A percentile compares a stretch with the other conserved stretches of the same genome.
These are phyloP conservation scores for Apogon talboti DNA, from an alignment of 2,797 vertebrate species.

Conservation along the genomic window DNA sequence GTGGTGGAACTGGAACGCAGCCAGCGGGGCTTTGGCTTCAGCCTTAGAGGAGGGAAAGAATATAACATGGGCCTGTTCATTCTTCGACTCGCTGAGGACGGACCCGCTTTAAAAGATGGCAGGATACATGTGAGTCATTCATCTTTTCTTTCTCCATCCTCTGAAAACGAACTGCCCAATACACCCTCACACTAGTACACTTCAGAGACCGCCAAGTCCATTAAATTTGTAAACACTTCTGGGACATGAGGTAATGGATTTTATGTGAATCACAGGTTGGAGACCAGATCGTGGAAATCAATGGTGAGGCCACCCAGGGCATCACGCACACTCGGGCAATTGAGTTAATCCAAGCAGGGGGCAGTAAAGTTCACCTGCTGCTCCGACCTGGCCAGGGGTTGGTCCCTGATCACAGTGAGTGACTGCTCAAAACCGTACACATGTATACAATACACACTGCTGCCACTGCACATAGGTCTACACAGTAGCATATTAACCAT, in stretches of 20 bases:
- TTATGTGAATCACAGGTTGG: slow-evolving; percentile 87
- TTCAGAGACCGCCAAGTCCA: neutral
- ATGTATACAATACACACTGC: slow-evolving; percentile 19
- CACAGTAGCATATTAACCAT: slow-evolving; percentile 23
- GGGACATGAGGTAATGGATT: neutral
- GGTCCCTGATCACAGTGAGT: slow-evolving; percentile 95
- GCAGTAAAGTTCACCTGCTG: slow-evolving; percentile 92
- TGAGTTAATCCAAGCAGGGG: slow-evolving; percentile 97
- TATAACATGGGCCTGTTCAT: slow-evolving; percentile 99
- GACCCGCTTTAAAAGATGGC: slow-evolving; percentile 93
- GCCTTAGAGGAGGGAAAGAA: slow-evolving; percentile 96
- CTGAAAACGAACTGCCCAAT: neutral
- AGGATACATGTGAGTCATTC: slow-evolving; percentile 90
- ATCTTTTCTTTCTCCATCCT: slow-evolving; percentile 22
- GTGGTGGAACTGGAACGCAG: slow-evolving; percentile 94
- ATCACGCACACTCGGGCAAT: slow-evolving; percentile 98
- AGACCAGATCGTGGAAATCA: slow-evolving; percentile 99
- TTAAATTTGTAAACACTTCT: neutral
- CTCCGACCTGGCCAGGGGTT: slow-evolving; percentile 92
- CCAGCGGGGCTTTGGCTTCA: slow-evolving; percentile 95
- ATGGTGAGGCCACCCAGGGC: slow-evolving; percentile 96
- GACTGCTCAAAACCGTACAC: slow-evolving; percentile 15
- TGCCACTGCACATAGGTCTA: slow-evolving; percentile 21
- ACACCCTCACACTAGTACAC: neutral
- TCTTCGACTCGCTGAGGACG: slow-evolving; percentile 94